Base-by-base conservation (phyloP, 2,113 vertebrate species). In the Sula dactylatra region DNA sequence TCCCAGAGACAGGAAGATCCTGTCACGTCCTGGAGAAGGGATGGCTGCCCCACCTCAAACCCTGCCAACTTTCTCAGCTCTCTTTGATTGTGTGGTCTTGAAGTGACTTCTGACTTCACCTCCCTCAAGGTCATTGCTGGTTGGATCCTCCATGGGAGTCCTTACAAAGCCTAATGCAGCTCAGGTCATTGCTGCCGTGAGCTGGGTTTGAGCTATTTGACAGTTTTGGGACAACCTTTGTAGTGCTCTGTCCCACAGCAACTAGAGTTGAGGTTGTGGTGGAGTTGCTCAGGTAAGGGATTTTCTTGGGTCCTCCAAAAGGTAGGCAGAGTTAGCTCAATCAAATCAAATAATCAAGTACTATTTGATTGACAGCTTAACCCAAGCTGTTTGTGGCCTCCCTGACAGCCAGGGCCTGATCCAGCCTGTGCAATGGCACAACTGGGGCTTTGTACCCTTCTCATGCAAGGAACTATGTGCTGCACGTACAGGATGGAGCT, bases 401-500 rank as follows among this genome's bases (percentile, higher is more conserved):
- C 27, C n/a, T 16, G 26, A 47, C 34, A 72, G 21, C 24, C 88
- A 61, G 19, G 36, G 18, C 54, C 47, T 24, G 61, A 85, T 36
- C 49, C 56, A 85, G 58, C 18, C 24, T 14, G 3, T 62, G 50
- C 59, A 52, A 31, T 40, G 25, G 16, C 86, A 83, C 7, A 0
- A 2, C 14, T 26, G 38, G 49, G 52, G 88, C 71, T 88, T 83
- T 90, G 67, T 71, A 82, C 54, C 10, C 1, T 83, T 76, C 45
- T 78, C 6, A 4, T 91, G 58, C 52, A 58, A 66, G 38, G 21
- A 84, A 17, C 11, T 6, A 3, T 17, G 47, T 45, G 70, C 36
- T 1, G 4, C 58, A 26, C 0, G 0, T 77, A 69, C 2, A 1
- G 65, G 50, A 89, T 0, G 0, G 61, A 89, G 47, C n/a, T 58